phyloP scores from a whole-genome alignment of 2,797 vertebrate species.

The Champsocephalus gunnari region DNA sequence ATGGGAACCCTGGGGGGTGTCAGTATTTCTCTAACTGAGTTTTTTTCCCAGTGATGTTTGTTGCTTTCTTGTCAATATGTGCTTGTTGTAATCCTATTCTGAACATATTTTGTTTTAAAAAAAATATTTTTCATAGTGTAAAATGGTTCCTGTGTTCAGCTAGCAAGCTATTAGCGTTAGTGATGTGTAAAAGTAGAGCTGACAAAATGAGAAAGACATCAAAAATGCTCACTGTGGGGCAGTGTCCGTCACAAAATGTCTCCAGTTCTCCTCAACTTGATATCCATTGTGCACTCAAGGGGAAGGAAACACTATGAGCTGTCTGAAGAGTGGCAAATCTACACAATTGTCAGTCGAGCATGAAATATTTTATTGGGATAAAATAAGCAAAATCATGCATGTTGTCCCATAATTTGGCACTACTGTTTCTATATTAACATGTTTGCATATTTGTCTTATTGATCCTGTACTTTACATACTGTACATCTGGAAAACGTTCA shows the following conservation, averaged over 20 bases:
- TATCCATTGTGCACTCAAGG: background rate
- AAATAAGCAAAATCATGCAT: constrained; percentile 3
- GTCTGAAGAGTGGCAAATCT: background rate
- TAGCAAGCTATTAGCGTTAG: constrained; percentile 5
- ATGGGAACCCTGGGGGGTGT: constrained; percentile 35
- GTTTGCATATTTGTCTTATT: background rate
- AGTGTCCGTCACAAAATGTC: background rate
- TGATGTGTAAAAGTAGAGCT: constrained; percentile 22
- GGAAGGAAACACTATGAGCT: background rate
- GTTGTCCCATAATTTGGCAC: background rate
- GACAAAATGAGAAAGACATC: constrained; percentile 13
- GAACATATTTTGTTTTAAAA: constrained; percentile 10
- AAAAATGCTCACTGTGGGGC: constrained; percentile 21
- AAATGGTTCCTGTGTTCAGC: constrained; percentile 15
- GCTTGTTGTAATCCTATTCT: background rate
- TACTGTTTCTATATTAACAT: background rate
- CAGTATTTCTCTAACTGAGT: constrained; percentile 30
- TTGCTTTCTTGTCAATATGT: constrained; percentile 11
- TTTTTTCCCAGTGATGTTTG: constrained; percentile 16
- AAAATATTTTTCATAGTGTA: constrained; percentile 17
- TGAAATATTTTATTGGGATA: background rate
- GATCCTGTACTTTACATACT: background rate
- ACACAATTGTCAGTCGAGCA: background rate
- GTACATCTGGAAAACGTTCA: background rate
- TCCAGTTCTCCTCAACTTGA: background rate